Conservation (phyloP, 2,113 vertebrate species). For the Atlantisia rogersi region DNA sequence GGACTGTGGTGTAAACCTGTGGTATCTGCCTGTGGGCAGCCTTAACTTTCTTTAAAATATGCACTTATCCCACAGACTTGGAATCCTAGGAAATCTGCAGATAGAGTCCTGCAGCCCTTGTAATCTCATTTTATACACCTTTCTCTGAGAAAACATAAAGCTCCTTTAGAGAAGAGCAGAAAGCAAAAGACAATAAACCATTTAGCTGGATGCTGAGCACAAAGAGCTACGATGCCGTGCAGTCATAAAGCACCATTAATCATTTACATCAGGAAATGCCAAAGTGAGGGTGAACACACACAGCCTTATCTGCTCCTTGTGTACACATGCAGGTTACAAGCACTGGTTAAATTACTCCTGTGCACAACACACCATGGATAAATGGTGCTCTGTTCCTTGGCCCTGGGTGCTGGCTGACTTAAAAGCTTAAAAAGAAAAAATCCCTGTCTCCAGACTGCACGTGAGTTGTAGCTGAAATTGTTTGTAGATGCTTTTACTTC, state of each 20-base stretch:
- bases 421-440: not conserved
- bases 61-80: not conserved
- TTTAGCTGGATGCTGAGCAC: not conserved
- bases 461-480: not conserved
- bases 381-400: not conserved
- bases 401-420: not conserved
- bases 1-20: not conserved
- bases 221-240: not conserved
- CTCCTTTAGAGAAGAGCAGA: not conserved
- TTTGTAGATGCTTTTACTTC: not conserved
- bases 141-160: not conserved
- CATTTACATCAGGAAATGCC: conserved; percentile 6
- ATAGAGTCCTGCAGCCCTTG: not conserved
- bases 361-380: not conserved
- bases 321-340: not conserved
- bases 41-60: not conserved
- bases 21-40: not conserved
- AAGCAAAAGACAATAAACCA: not conserved
- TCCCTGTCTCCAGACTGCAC: fast-evolving
- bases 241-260: not conserved
- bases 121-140: not conserved
- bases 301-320: not conserved
- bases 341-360: not conserved
- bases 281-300: not conserved
- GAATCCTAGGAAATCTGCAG: not conserved